These are phyloP conservation scores for Heliothis peltigera DNA, from an alignment of 2,888 invertebrate genomes.

Conservation along the genomic window DNA sequence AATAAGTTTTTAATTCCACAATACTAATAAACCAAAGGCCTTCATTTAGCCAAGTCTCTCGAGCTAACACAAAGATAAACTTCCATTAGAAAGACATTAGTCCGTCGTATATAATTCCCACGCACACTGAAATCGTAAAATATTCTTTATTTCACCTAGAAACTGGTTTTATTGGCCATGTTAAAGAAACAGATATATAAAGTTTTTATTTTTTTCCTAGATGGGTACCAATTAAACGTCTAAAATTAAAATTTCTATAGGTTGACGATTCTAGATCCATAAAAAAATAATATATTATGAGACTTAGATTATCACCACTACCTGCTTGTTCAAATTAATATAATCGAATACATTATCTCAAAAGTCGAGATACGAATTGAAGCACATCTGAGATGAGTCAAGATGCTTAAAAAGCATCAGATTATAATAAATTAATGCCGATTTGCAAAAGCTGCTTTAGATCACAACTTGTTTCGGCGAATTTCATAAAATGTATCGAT, in stretches of 20 bases:
- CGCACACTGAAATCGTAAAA: conserved; percentile 21
- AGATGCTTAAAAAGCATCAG: not conserved
- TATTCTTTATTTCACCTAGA: not conserved
- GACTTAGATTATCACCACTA: no score
- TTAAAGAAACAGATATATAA: not conserved
- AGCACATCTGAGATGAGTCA: no score
- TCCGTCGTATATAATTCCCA: conserved; percentile 6
- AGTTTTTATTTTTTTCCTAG: no score
- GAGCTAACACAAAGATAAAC: conserved; percentile 13
- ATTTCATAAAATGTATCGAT: no score
- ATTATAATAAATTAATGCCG: conserved; percentile 17
- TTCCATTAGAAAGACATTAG: conserved; percentile 15
- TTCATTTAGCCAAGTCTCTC: conserved; percentile 15
- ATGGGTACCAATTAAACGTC: no score
- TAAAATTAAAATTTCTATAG: no score
- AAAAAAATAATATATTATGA: no score
- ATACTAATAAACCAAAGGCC: conserved; percentile 4
- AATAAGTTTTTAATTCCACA: not conserved
- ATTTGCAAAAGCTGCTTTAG: not conserved
- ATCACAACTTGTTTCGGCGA: no score
- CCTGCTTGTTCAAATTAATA: no score
- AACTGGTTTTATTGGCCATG: conserved; percentile 3
- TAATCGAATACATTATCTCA: no score
- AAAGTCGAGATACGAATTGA: no score
- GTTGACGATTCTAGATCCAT: no score